A percentile compares a stretch with the other conserved stretches of the same genome.
These are phyloP conservation scores for Andrena camellia DNA, from an alignment of 2,888 invertebrate genomes.

Conservation along the genomic window DNA sequence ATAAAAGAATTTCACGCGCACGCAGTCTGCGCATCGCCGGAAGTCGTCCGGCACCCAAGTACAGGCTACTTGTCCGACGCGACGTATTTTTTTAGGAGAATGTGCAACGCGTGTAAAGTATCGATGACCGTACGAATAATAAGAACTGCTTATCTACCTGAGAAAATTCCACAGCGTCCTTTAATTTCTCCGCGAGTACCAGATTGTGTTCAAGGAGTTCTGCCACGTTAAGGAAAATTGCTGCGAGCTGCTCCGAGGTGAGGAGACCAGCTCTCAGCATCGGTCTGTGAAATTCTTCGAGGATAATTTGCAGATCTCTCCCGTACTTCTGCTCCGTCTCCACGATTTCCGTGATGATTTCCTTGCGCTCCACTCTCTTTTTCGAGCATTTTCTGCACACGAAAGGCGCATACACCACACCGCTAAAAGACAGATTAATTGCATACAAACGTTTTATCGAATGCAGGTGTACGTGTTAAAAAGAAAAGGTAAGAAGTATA, in stretches of 20 bases:
- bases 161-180: constrained; percentile 94
- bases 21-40: too few relatives aligned
- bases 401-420: constrained; percentile 91
- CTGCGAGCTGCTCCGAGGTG: constrained; percentile 95
- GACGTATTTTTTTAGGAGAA: not conserved
- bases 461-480: too few relatives aligned
- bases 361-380: constrained; percentile 95
- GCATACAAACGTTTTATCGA: not conserved
- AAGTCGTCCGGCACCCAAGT: too few relatives aligned
- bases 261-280: constrained; percentile 96
- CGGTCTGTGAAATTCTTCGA: constrained; percentile 97
- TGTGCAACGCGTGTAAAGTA: not conserved
- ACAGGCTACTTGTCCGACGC: too few relatives aligned
- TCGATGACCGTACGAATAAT: not conserved
- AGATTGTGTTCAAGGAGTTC: constrained; percentile 95
- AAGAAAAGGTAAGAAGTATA: too few relatives aligned
- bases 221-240: constrained; percentile 97
- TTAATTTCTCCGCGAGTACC: constrained; percentile 93
- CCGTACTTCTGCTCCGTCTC: constrained; percentile 99
- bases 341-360: constrained; percentile 97
- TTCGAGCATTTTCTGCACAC: constrained; percentile 96
- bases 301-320: constrained; percentile 95
- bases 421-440: constrained; percentile 79
- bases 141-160: constrained; percentile 72
- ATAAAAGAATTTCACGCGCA: too few relatives aligned